Base-by-base conservation (phyloP, 2,888 invertebrate genomes). In the Yponomeuta malinellus region DNA sequence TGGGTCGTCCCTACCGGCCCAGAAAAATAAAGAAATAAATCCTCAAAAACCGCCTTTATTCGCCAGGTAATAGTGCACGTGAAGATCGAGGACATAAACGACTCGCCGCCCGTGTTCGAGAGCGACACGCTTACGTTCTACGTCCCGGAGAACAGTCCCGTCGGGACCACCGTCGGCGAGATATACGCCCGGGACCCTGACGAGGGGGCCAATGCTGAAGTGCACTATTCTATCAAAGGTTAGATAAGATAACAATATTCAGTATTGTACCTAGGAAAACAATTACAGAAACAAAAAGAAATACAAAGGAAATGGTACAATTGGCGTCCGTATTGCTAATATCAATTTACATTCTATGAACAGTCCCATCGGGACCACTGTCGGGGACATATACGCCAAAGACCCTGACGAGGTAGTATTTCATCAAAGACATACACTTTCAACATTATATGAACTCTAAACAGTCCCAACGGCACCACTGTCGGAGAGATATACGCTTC, bases 401-500 rank as follows among this genome's bases (percentile, higher is more conserved):
- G 98, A 99, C 87, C 97, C 98, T 0, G 98, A 98, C 78, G 97
- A 98, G 81, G 98, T 96, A 97, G 79, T 99, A 99, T 85, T 97
- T 97, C 10, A 98, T 99, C 64, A 97, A 98, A 79, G 98, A 8
- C 3, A 59, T 33, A 33, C 33, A 33, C 33, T 33, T 33, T 33
- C 5, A 33, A 33, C 33, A 33, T 33, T 33, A 2, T 33, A 23
- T 33, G 33, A 33, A 5, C 33, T 1, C 23, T 23, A 23, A 23
- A 23, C 33, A 33, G 33, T 33, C 33, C 33, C 23, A 23, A 23
- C 23, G 23, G 23, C 23, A 23, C 23, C 23, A 23, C 23, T 33
- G 33, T 33, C 33, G 33, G 2, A 4, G 33, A 33, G 33, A 5
- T 33, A 33, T 33, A 33, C 33, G 33, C 33, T 23, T 33, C 33